Conservation (phyloP, 2,113 vertebrate genomes). For the Galbula dea region DNA sequence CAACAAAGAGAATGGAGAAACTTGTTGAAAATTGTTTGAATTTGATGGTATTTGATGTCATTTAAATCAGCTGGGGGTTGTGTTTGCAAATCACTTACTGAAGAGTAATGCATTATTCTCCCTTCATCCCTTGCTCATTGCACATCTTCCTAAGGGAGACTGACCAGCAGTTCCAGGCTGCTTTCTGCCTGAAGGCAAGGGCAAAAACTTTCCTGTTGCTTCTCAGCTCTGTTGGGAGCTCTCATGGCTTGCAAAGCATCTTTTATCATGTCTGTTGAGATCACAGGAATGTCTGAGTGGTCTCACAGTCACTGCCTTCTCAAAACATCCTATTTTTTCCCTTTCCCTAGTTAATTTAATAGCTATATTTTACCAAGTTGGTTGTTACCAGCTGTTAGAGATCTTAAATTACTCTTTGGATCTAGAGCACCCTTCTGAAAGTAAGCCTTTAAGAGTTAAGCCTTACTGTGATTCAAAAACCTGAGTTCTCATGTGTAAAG, state of each 20-base stretch:
- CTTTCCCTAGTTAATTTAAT: neutral
- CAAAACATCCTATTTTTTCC: neutral
- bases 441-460: neutral
- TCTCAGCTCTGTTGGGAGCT: neutral
- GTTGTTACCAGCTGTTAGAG: neutral
- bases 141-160: neutral
- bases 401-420: neutral
- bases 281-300: neutral
- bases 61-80: neutral
- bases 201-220: neutral
- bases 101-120: neutral
- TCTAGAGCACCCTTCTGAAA: neutral
- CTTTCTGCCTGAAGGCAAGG: neutral
- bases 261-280: neutral
- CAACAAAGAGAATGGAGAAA: neutral
- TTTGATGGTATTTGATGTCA: neutral
- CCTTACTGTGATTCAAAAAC: neutral
- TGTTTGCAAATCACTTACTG: neutral
- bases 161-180: neutral
- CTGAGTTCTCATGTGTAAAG: neutral
- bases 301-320: neutral
- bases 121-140: no score
- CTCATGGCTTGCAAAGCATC: neutral
- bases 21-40: neutral
- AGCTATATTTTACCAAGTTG: neutral